Percentiles rank a stretch among this genome's conserved stretches.
phyloP scores from a whole-genome alignment of 2,113 vertebrate genomes.

The Odontophorus gujanensis region DNA sequence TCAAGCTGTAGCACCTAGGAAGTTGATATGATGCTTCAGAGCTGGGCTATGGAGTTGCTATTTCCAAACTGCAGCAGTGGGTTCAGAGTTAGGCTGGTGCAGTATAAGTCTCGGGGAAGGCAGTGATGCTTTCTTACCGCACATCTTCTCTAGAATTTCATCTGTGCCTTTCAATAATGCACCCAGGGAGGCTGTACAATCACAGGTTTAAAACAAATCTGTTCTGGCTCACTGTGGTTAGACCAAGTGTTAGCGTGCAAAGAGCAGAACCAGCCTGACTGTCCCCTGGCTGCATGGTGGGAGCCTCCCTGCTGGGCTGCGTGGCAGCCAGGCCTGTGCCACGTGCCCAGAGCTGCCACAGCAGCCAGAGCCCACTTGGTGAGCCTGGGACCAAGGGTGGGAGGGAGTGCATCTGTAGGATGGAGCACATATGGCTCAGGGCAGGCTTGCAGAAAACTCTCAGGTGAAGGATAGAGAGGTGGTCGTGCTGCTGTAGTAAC shows the following conservation, averaged over 20 bases:
- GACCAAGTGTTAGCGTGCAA: background rate
- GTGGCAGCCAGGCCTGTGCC: background rate
- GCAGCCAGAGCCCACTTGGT: background rate
- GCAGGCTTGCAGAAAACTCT: background rate
- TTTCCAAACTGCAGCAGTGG: background rate
- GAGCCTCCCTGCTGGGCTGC: rapidly evolving
- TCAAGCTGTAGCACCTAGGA: background rate
- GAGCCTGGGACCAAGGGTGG: background rate
- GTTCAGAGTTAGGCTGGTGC: background rate
- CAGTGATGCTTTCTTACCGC: rapidly evolving
- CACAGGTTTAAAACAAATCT: background rate
- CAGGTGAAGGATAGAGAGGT: background rate
- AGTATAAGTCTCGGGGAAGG: background rate
- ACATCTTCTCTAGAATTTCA: background rate
- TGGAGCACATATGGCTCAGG: background rate
- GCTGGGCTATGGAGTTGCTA: background rate
- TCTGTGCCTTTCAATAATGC: background rate
- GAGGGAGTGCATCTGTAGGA: background rate
- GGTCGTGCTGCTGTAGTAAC: conserved; percentile 14
- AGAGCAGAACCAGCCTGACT: background rate
- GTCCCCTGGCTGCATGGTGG: background rate
- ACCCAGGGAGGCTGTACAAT: background rate
- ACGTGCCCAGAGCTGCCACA: no score
- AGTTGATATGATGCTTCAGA: background rate
- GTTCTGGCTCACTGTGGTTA: background rate